These are phyloP conservation scores for Linhomoeus sp. DNA, from an alignment of 2,888 invertebrate species.

Conservation along the genomic window DNA sequence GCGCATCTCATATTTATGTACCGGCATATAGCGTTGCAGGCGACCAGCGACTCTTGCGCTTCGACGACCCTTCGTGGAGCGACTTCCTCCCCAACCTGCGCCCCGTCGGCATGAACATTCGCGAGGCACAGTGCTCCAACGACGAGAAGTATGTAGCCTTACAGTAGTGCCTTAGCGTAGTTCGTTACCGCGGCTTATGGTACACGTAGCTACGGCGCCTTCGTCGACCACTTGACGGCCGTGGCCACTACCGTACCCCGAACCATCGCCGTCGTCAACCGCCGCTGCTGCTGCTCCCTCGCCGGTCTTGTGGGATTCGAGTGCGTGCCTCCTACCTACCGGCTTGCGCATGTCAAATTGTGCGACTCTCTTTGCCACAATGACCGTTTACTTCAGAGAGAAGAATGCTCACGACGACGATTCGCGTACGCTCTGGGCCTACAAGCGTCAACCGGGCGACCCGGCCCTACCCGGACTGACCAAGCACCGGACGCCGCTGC, in stretches of 20 bases:
- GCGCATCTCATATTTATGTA: too few species aligned
- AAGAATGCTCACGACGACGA: too few species aligned
- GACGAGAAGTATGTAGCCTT: background rate
- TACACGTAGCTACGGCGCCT: slow-evolving; percentile 50
- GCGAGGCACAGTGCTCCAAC: slow-evolving; percentile 68
- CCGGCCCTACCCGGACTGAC: slow-evolving; percentile 35
- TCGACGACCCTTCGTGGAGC: slow-evolving; percentile 83
- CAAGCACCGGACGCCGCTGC: slow-evolving; percentile 78
- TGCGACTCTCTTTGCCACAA: too few species aligned
- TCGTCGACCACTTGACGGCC: slow-evolving; percentile 82
- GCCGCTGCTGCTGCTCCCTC: slow-evolving; percentile 36
- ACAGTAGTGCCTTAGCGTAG: too few species aligned
- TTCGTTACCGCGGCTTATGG: too few species aligned
- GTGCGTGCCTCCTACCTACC: too few species aligned
- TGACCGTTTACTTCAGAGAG: too few species aligned
- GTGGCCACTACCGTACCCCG: slow-evolving; percentile 71
- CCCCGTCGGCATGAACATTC: slow-evolving; percentile 71
- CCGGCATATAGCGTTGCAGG: too few species aligned
- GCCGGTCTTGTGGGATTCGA: slow-evolving; percentile 2
- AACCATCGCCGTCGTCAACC: slow-evolving; percentile 51
- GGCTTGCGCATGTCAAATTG: too few species aligned
- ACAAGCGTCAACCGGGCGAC: slow-evolving; percentile 13
- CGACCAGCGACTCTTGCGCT: slow-evolving; percentile 42
- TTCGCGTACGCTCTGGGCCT: slow-evolving; percentile 9
- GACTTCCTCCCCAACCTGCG: slow-evolving; percentile 64